Evolutionary conservation across 2,888 invertebrate species (phyloP).

Genomic region (Mimachlamys varia): DNA sequence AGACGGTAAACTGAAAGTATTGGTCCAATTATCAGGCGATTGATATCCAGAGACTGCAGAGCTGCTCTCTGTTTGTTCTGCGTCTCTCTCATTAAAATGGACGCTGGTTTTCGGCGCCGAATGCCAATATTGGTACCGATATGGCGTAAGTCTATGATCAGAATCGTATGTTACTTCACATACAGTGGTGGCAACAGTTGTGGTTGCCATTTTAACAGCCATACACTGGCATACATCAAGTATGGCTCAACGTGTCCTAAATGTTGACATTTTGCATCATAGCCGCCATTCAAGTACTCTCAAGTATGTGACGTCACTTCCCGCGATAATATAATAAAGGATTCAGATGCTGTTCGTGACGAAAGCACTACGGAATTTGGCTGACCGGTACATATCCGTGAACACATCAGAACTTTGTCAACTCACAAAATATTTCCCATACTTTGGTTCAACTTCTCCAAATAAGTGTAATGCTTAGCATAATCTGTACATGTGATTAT

Average conservation of each 20-base stretch:
- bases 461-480: neutral
- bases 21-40: neutral
- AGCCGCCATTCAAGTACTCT: constrained; percentile 15
- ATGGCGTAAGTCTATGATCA: constrained; percentile 63
- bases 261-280: constrained; percentile 1
- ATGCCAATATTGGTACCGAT: constrained; percentile 52
- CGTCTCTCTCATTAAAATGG: constrained; percentile 53
- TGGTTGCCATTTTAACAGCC: constrained; percentile 49
- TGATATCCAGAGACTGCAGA: neutral
- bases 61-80: constrained; percentile 52
- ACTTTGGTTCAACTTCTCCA: constrained; percentile 24
- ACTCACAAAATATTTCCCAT: neutral
- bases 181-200: constrained; percentile 56
- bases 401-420: neutral
- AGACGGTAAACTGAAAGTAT: constrained; percentile 56
- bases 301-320: constrained; percentile 17
- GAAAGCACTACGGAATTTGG: too few species aligned
- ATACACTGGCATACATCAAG: neutral
- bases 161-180: constrained; percentile 71
- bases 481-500: neutral
- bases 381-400: too few species aligned
- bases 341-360: neutral
- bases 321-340: neutral
- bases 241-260: constrained; percentile 16
- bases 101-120: constrained; percentile 40